phyloP scores from a whole-genome alignment of 2,797 vertebrate genomes.

The Gobionotothen gibberifrons region DNA sequence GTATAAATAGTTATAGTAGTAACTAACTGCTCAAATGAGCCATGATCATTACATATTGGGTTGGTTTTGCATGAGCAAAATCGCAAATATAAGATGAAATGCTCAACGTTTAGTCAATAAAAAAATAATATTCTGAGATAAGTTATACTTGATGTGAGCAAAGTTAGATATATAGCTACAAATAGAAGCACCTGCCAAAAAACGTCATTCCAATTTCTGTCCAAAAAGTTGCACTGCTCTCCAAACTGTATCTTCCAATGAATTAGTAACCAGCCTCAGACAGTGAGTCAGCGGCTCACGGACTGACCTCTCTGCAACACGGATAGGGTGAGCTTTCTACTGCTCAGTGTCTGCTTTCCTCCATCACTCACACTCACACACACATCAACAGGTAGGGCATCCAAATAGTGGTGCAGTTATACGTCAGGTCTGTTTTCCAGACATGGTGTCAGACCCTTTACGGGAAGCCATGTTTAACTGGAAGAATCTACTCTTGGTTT shows the following conservation, averaged over 20 bases:
- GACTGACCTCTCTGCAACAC: slow-evolving; percentile 52
- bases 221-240: slow-evolving; percentile 23
- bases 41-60: too few relatives aligned
- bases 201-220: background rate
- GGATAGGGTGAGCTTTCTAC: slow-evolving; percentile 50
- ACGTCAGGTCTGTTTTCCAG: slow-evolving; percentile 37
- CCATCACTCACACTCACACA: slow-evolving; percentile 27
- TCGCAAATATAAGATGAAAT: background rate
- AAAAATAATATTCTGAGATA: background rate
- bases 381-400: slow-evolving; percentile 12
- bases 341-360: slow-evolving; percentile 65
- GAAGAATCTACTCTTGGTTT: slow-evolving; percentile 41
- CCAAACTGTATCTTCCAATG: slow-evolving; percentile 50
- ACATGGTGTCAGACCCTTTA: slow-evolving; percentile 53
- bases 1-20: too few relatives aligned
- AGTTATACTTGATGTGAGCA: background rate
- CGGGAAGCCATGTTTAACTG: slow-evolving; percentile 29
- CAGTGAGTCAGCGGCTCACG: slow-evolving; percentile 59
- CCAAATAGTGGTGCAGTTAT: slow-evolving; percentile 4
- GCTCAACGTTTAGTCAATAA: too few relatives aligned
- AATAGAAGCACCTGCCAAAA: slow-evolving; percentile 13
- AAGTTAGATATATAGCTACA: background rate
- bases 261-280: slow-evolving; percentile 62
- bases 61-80: background rate
- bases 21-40: too few relatives aligned